Percentiles rank a stretch among this genome's conserved stretches.
These are phyloP conservation scores for Leiothrix lutea DNA, from an alignment of 2,113 vertebrate genomes.

Conservation along the genomic window DNA sequence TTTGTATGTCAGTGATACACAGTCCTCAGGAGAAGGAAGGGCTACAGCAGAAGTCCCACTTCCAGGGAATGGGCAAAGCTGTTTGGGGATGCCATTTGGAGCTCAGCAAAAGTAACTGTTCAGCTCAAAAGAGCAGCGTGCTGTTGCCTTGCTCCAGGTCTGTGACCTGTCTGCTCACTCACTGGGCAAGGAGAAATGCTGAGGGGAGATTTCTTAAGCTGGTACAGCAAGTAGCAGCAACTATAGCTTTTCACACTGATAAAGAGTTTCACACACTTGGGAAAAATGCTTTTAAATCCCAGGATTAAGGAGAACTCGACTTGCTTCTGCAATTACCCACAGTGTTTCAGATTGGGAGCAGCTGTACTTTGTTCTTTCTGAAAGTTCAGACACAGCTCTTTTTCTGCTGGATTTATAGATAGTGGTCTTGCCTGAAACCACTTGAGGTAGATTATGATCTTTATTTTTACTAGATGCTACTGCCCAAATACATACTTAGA, in stretches of 20 bases:
- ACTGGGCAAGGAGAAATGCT: background rate
- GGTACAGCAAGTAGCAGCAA: background rate
- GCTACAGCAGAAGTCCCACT: background rate
- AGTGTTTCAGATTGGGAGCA: background rate
- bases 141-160: background rate
- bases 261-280: conserved; percentile 18
- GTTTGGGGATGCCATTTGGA: background rate
- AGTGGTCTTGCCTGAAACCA: background rate
- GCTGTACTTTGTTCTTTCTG: background rate
- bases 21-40: background rate
- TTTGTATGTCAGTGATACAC: background rate
- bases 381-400: background rate
- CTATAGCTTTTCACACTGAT: background rate
- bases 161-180: background rate
- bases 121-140: background rate
- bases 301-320: background rate
- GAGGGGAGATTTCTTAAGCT: background rate
- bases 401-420: background rate
- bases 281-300: conserved; percentile 2
- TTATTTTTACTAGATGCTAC: background rate
- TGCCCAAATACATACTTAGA: background rate
- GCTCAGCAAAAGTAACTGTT: background rate
- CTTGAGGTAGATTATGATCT: background rate
- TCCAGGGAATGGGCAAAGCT: conserved; percentile 1
- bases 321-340: background rate